Evolutionary conservation across 2,797 vertebrate species (phyloP).

Genomic region (Propithecus perrieri): DNA sequence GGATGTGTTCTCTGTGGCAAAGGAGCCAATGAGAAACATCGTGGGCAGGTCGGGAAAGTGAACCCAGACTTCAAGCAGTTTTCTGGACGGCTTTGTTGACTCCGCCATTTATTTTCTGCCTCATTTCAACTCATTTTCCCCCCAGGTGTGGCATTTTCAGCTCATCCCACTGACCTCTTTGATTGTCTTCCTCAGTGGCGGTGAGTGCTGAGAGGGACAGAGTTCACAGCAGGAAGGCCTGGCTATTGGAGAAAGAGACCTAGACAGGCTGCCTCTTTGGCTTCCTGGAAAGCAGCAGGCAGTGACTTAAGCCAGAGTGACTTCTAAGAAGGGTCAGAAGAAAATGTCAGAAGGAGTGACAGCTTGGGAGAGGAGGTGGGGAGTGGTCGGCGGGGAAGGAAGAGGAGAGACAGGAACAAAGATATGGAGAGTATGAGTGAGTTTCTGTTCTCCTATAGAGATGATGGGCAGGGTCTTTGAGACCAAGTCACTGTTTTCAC

Average conservation of each 20-base stretch:
- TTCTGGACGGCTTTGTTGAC: background rate
- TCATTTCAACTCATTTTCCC: background rate
- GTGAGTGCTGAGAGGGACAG: background rate
- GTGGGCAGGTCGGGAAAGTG: background rate
- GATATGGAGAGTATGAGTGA: background rate
- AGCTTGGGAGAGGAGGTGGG: background rate
- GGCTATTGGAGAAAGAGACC: conserved; percentile 14
- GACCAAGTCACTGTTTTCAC: background rate
- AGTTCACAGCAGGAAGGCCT: background rate
- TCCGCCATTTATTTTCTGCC: background rate
- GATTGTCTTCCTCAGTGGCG: background rate
- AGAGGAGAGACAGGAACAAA: background rate
- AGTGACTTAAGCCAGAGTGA: conserved; percentile 18
- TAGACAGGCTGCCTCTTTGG: background rate
- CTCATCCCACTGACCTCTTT: background rate
- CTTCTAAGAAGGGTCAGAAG: conserved; percentile 40
- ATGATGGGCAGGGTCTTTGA: conserved; percentile 26
- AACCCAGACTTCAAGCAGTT: background rate
- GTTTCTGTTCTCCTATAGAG: background rate
- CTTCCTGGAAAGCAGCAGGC: conserved; percentile 55
- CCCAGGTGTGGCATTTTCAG: background rate
- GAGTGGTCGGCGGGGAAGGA: background rate
- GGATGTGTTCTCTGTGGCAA: background rate
- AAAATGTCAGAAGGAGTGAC: background rate
- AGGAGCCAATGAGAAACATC: background rate